phyloP scores from a whole-genome alignment of 2,113 vertebrate genomes.

The Emydocephalus ijimae region DNA sequence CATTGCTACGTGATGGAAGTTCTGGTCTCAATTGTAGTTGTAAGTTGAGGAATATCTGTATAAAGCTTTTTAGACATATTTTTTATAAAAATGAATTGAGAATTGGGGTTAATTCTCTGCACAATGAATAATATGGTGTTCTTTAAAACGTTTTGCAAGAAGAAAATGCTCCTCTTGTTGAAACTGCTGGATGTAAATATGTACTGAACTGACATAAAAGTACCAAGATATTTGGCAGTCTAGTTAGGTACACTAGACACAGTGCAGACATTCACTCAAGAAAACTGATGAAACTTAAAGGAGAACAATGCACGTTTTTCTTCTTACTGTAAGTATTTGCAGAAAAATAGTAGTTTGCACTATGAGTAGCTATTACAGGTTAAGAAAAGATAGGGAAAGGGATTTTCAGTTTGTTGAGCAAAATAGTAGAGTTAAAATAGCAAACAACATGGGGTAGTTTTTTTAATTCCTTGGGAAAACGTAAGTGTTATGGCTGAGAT shows the following conservation, averaged over 20 bases:
- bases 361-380: not conserved
- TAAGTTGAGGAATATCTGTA: not conserved
- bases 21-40: not conserved
- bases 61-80: not conserved
- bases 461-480: not conserved
- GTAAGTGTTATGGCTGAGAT: not conserved
- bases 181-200: not conserved
- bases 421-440: not conserved
- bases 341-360: not conserved
- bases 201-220: not conserved
- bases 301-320: not conserved
- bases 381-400: not conserved
- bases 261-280: not conserved
- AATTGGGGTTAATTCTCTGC: not conserved
- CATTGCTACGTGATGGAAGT: not conserved
- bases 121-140: not conserved
- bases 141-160: not conserved
- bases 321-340: not conserved
- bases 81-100: not conserved
- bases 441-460: not conserved
- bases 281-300: not conserved
- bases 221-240: not conserved
- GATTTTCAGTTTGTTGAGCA: not conserved
- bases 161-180: not conserved
- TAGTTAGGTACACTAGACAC: not conserved